Conservation (phyloP, 2,888 invertebrate species). For the Eudemis profundana region DNA sequence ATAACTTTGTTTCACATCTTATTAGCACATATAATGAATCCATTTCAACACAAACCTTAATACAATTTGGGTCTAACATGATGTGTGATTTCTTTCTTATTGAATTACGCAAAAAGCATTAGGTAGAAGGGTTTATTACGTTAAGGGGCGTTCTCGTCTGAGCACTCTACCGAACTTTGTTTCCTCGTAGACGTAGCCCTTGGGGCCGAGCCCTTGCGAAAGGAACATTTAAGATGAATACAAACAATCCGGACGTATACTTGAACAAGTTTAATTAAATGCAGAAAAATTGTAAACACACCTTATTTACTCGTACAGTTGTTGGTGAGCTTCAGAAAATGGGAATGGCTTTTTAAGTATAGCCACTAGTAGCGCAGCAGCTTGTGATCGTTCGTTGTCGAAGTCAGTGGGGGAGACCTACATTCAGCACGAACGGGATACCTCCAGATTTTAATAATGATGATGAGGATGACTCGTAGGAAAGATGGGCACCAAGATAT, state of each 20-base stretch:
- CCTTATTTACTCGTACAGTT: too few relatives aligned
- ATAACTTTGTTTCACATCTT: neutral
- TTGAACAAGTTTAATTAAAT: conserved; percentile 19
- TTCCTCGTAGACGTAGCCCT: conserved; percentile 23
- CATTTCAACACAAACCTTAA: neutral
- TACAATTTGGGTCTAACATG: neutral
- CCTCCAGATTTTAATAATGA: too few relatives aligned
- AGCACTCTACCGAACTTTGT: conserved; percentile 33
- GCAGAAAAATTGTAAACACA: too few relatives aligned
- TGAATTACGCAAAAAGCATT: conserved; percentile 15
- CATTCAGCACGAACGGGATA: too few relatives aligned
- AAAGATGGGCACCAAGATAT: too few relatives aligned
- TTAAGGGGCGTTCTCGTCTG: conserved; percentile 15
- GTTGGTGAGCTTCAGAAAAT: too few relatives aligned
- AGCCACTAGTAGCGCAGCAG: too few relatives aligned
- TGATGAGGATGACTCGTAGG: too few relatives aligned
- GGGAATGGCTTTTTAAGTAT: too few relatives aligned
- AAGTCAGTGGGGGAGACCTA: too few relatives aligned
- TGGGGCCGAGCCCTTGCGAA: conserved; percentile 26
- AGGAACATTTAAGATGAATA: conserved; percentile 26
- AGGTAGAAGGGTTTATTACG: conserved; percentile 11
- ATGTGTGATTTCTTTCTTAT: conserved; percentile 7
- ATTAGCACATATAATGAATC: neutral
- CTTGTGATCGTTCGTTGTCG: too few relatives aligned
- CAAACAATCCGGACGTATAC: conserved; percentile 14